Evolutionary conservation across 2,113 vertebrate species (phyloP), one percentile per base, ranked within the genome.

Genomic region (Seriola aureovittata): DNA sequence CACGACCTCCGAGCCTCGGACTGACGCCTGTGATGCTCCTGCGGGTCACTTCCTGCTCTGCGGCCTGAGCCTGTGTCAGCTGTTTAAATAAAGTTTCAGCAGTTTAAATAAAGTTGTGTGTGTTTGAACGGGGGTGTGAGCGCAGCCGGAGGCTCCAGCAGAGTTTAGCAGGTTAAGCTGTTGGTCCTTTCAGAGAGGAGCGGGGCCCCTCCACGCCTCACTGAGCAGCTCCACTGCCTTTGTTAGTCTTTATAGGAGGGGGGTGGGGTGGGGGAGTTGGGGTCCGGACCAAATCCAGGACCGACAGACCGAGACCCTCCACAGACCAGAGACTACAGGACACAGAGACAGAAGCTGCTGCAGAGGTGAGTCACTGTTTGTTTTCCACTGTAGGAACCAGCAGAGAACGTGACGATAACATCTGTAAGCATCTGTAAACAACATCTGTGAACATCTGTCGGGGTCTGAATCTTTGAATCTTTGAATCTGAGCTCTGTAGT

Each of bases 141-240:
- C 8, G 57, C 29, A 74, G 58, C 14, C 0, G 59, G 68, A 54
- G 36, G 36, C 8, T 29, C 29, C 54, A 10, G 66, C 29, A 16
- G 65, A 17, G 52, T 21, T 9, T 1, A 23, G 2, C 57, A 52
- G 78, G 69, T 74, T 36, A 42, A 71, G 60, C 0, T 55, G 72
- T 74, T 71, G 76, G 71, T 77, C 78, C 86, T 85, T 84, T 77
- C 84, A 85, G 83, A 1, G 7, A 17, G 55, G 9, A 72, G 36
- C n/a, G 19, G 78, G 80, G 85, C 87, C 87, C 87, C 85, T 71
- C 65, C 69, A 76, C 59, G 90, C 90, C 78, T 88, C 87, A 38
- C 80, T 85, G 85, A 83, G 85, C 87, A 78, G 80, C 78, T 52
- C 55, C 78, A 40, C 4, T 17, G 48, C 60, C 66, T 88, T 89